Base-by-base conservation (phyloP, 2,888 invertebrate genomes). In the Oscheius onirici region DNA sequence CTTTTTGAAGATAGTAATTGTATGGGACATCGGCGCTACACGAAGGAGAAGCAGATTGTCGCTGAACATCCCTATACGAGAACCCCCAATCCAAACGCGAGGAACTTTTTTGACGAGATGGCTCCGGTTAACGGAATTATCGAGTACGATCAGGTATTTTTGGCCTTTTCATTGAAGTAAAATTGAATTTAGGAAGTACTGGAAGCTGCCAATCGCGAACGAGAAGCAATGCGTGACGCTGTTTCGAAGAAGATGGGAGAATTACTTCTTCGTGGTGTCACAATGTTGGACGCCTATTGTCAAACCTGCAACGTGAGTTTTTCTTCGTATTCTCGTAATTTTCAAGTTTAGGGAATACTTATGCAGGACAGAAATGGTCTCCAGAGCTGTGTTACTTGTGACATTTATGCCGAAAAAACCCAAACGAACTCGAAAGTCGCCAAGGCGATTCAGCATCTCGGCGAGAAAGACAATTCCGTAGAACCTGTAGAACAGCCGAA, bases 271-370 rank as follows among this genome's bases (percentile, higher is more conserved):
- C 74, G 73, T 43, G 81, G 79, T 51, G 69, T 72, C 55, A 79
- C 81, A 1, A 81, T 81, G 81, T 71, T 81, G 10, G 81, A 81
- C 60, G 73, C 67, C 15, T 79, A 79, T 66, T 81, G 81, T 66
- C 72, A 70, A n/a, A 73, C 28, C 0, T 81, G 81, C 69, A 72
- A 67, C 54, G 80, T 79, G 49, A 1, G 73, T 63, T 13, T 8
- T 41, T 46, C 34, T 54, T 24, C 5, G 22, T 22, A 22, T 22
- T 17, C 5, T 54, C 15, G n/a, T n/a, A n/a, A 24, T 54, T 26
- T 24, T 8, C 15, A 20, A n/a, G 13, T 63, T 22, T 61, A 79
- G 79, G 80, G 80, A 15, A 80, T 80, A 41, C 69, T 80, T 13
- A 80, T 80, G 80, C 77, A 80, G 63, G 73, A 75, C 44, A 68